These are phyloP conservation scores for Scaptomyza graminum DNA, from an alignment of 1,140 invertebrate genomes.

Conservation along the genomic window DNA sequence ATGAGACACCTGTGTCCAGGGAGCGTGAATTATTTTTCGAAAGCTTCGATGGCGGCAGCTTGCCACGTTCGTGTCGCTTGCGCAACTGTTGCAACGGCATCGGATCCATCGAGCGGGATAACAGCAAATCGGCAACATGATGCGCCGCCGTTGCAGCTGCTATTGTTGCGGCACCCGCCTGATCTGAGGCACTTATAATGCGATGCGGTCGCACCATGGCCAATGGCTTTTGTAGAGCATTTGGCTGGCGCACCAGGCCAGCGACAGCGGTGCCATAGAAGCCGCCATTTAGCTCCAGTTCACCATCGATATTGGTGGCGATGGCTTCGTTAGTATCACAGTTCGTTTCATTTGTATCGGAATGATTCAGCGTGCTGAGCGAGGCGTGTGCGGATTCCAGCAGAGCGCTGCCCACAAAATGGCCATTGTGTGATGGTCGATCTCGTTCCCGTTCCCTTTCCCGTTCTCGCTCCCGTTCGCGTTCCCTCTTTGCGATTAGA, in stretches of 20 bases:
- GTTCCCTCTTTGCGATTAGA: conserved; percentile 52
- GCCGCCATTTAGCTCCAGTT: conserved; percentile 36
- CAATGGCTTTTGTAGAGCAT: conserved; percentile 76
- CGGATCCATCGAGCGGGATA: conserved; percentile 77
- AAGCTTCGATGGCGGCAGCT: conserved; percentile 77
- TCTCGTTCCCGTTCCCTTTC: conserved; percentile 68
- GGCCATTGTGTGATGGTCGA: conserved; percentile 64
- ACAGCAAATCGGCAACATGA: conserved; percentile 51
- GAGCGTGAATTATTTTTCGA: conserved; percentile 82
- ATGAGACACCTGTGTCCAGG: conserved; percentile 75
- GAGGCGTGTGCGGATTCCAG: conserved; percentile 68
- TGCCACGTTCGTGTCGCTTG: conserved; percentile 67
- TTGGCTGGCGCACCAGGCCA: conserved; percentile 68
- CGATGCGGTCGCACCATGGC: conserved; percentile 82
- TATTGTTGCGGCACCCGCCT: conserved; percentile 9
- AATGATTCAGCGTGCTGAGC: conserved; percentile 83
- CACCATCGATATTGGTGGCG: conserved; percentile 36
- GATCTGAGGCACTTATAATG: conserved; percentile 66
- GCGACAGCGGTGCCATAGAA: conserved; percentile 32
- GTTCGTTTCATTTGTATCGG: conserved; percentile 82
- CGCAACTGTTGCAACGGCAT: conserved; percentile 77
- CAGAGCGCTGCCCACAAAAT: conserved; percentile 55
- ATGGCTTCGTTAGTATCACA: conserved; percentile 79
- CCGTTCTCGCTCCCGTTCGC: conserved; percentile 46
- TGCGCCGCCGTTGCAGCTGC: conserved; percentile 26